Percentiles rank a stretch among this genome's conserved stretches.
Evolutionary conservation across 2,113 vertebrate genomes (phyloP).

Genomic region (Mus spicilegus): DNA sequence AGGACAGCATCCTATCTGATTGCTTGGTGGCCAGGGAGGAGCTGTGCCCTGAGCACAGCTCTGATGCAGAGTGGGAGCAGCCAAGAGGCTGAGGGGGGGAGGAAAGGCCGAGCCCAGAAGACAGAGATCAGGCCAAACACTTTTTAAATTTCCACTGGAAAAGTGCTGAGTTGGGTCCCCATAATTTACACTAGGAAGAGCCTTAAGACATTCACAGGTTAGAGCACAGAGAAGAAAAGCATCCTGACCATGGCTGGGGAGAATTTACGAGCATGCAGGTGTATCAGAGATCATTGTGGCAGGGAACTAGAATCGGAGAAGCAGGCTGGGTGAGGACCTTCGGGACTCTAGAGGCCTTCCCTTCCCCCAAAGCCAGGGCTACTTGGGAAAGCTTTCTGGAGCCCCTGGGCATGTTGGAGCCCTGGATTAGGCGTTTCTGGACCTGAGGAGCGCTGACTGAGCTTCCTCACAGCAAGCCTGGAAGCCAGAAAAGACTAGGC

Average conservation of each 20-base stretch:
- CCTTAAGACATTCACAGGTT: not conserved
- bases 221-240: not conserved
- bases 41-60: conserved; percentile 37
- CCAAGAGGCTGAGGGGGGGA: not conserved
- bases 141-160: conserved; percentile 24
- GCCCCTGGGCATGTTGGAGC: not conserved
- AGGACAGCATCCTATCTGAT: conserved; percentile 57
- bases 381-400: not conserved
- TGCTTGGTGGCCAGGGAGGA: conserved; percentile 59
- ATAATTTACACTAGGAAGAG: not conserved
- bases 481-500: not conserved
- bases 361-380: not conserved
- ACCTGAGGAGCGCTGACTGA: not conserved
- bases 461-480: not conserved
- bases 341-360: not conserved
- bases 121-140: not conserved
- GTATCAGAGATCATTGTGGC: not conserved
- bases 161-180: not conserved
- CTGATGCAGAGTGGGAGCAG: not conserved
- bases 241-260: not conserved
- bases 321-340: not conserved
- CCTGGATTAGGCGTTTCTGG: not conserved
- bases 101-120: not conserved
- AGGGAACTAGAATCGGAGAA: not conserved
- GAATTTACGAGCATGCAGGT: not conserved